Evolutionary conservation across 2,797 vertebrate genomes (phyloP), one percentile per base, ranked within the genome.

Genomic region (Cryptoblepharus egeriae): DNA sequence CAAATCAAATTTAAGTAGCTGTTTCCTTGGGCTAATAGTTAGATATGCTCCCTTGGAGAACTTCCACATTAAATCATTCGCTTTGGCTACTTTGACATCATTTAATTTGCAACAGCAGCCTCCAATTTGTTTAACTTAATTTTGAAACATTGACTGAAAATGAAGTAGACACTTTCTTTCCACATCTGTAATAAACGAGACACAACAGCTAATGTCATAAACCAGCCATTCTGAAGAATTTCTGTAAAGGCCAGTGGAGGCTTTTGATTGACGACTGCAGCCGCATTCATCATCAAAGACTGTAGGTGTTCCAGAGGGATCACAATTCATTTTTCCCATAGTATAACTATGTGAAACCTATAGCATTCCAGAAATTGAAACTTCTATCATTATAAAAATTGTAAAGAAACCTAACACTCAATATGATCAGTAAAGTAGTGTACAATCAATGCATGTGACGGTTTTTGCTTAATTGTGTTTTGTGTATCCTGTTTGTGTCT

Each of bases 41-140:
- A 74, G 77, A 84, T 79, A 73, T 74, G 76, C 24, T 74, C n/a
- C 61, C 52, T 83, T 58, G 49, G 76, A 78, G 70, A 84, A 60
- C 39, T 58, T 74, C 71, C 63, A 57, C 70, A 74, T 84, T 52
- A 74, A 68, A 78, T 79, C 37, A 79, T 79, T 83, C 70, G 69
- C 37, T 39, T 55, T 79, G 82, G 76, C 82, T 84, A 79, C 49
- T 70, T 63, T 26, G 26, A 61, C 74, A 77, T 82, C 58, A 67
- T 84, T 74, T 79, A 84, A 84, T 84, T 84, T 84, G 49, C 61
- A 74, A 35, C 61, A 60, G 76, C 76, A 84, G 67, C 76, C 76
- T 74, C 61, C 61, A 79, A 79, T 84, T 79, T 83, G 75, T 83
- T 67, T 74, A 78, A 74, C 73, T 79, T 79, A 74, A 84, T 84